Percentiles rank a stretch among this genome's conserved stretches.
Conservation (phyloP, 2,113 vertebrate species). For the Tetrax tetrax region DNA sequence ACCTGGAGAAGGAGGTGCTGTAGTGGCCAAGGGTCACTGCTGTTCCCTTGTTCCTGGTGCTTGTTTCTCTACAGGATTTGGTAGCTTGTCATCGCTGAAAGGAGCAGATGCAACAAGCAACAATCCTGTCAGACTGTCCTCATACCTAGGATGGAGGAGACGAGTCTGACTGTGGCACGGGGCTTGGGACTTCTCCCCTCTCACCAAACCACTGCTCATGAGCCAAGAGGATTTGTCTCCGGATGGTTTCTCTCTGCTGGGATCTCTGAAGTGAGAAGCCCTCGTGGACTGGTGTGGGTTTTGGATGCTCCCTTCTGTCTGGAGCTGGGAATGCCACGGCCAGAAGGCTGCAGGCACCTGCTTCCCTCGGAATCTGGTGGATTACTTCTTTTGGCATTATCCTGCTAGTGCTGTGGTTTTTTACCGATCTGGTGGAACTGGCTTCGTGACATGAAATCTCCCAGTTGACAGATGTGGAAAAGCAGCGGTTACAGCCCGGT, state of each 20-base stretch:
- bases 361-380: background rate
- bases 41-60: accelerated
- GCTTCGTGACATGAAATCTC: accelerated
- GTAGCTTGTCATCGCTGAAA: accelerated
- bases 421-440: background rate
- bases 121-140: background rate
- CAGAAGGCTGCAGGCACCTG: background rate
- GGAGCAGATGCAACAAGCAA: accelerated
- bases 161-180: accelerated
- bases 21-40: background rate
- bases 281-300: background rate
- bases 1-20: background rate
- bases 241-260: background rate
- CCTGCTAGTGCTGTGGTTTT: background rate
- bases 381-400: background rate
- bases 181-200: background rate
- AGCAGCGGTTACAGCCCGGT: background rate
- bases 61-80: background rate
- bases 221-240: background rate
- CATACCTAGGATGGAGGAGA: accelerated
- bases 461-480: accelerated
- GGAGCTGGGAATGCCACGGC: background rate
- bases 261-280: background rate
- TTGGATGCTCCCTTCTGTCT: background rate
- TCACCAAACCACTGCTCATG: background rate